A percentile compares a stretch with the other conserved stretches of the same genome.
These are phyloP conservation scores for Eurytoma californica DNA, from an alignment of 2,888 invertebrate genomes.

Conservation along the genomic window DNA sequence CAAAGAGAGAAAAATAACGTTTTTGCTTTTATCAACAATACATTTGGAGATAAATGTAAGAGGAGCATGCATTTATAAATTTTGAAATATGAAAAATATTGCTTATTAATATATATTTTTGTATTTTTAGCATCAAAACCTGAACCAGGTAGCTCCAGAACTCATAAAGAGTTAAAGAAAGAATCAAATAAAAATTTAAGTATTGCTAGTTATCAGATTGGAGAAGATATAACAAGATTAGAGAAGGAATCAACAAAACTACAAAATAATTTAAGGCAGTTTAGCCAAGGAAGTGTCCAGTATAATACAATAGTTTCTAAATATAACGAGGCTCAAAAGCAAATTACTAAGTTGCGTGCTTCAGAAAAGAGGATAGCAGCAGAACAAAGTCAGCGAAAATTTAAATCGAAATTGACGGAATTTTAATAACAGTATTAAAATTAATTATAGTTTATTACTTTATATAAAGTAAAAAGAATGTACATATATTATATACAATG, in stretches of 20 bases:
- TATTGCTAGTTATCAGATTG: slow-evolving; percentile 84
- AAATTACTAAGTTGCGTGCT: slow-evolving; percentile 78
- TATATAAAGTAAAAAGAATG: slow-evolving; percentile 18
- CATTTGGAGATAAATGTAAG: slow-evolving; percentile 76
- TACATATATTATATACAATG: slow-evolving; percentile 32
- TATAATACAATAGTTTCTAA: slow-evolving; percentile 80
- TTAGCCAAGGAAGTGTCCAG: slow-evolving; percentile 79
- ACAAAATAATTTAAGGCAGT: slow-evolving; percentile 80
- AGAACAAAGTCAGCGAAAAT: slow-evolving; percentile 84
- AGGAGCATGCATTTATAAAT: slow-evolving; percentile 5
- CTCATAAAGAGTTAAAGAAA: slow-evolving; percentile 72
- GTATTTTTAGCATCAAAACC: slow-evolving; percentile 59
- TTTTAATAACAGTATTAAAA: slow-evolving; percentile 77
- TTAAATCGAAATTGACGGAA: slow-evolving; percentile 85
- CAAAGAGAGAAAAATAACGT: slow-evolving; percentile 81
- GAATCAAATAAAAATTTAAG: slow-evolving; percentile 82
- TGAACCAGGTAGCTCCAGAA: slow-evolving; percentile 65
- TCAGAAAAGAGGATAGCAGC: slow-evolving; percentile 81
- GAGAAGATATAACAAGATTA: slow-evolving; percentile 82
- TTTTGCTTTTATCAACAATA: slow-evolving; percentile 86
- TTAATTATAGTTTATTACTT: slow-evolving; percentile 8
- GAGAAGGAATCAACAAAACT: slow-evolving; percentile 82
- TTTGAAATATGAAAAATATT: background rate
- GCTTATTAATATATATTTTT: slow-evolving; percentile 4
- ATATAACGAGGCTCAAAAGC: slow-evolving; percentile 79